Evolutionary conservation across 2,888 invertebrate genomes (phyloP), one percentile per base, ranked within the genome.

Genomic region (Malacosoma neustria): DNA sequence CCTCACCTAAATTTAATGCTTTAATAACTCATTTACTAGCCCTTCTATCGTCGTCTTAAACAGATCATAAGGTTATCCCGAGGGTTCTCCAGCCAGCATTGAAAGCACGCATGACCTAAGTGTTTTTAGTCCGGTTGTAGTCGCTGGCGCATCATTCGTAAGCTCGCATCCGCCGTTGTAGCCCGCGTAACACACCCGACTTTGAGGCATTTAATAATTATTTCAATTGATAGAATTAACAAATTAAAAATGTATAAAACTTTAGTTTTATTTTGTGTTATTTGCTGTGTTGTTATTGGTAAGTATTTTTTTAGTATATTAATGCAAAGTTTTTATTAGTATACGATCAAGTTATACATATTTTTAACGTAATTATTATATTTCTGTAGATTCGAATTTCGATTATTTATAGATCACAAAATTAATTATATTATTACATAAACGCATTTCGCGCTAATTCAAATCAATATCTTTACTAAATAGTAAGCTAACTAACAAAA

Each of bases 221-320:
- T 3, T 7, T 22, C 1, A 54, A 51, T 44, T 39, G 41, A 42
- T 42, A 33, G 33, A 48, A 34, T 43, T 43, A 12, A 39, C 41
- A 38, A 42, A 43, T 49, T 49, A 45, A 41, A 47, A 50, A 84
- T 84, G 84, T 72, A 67, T 49, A 84, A 84, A 55, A 66, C 71
- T 6, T 39, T 75, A 13, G 57, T 76, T 54, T 36, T 81, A 38
- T 53, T 81, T 48, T 73, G 80, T 73, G 71, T 71, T 46, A 55
- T 76, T 53, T 71, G 57, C 58, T 70, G 67, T 63, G 72, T 75
- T 44, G 61, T 80, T 29, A 67, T 76, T 47, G 82, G 84, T 84
- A 43, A 80, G 82, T 73, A 41, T 38, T 30, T 34, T 42, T 41
- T 40, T 36, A 34, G 14, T 30, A 4, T 35, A 22, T 22, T 22